Conservation (phyloP, 2,113 vertebrate genomes). For the Melanerpes formicivorus region DNA sequence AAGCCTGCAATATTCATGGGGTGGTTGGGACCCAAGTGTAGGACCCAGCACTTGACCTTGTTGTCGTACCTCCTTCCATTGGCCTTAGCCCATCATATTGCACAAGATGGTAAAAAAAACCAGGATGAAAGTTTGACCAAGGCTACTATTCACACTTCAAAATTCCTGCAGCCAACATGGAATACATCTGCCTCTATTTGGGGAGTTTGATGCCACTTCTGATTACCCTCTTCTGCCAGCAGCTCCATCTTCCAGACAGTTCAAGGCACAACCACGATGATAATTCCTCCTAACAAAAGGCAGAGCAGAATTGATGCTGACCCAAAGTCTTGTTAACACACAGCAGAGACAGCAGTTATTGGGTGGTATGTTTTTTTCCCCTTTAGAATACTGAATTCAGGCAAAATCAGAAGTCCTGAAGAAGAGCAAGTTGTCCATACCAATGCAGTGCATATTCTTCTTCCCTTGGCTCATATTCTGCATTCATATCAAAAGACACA, state of each 20-base stretch:
- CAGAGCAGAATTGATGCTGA: neutral
- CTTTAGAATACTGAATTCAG: neutral
- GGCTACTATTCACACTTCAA: neutral
- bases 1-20: too few species aligned
- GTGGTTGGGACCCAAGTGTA: too few species aligned
- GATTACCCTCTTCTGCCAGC: neutral
- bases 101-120: neutral
- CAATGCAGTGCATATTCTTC: neutral
- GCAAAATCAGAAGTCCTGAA: neutral
- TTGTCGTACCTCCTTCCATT: too few species aligned
- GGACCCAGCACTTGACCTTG: too few species aligned
- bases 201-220: neutral
- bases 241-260: neutral
- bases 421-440: neutral
- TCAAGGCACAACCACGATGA: neutral
- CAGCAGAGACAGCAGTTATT: neutral
- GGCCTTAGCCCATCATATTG: neutral
- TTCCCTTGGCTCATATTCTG: neutral
- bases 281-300: neutral
- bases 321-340: neutral
- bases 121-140: fast-evolving
- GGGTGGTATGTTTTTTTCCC: neutral
- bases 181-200: neutral
- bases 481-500: neutral
- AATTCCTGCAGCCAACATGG: neutral